Conservation (phyloP, 2,797 vertebrate genomes). For the Acrossocheilus wenchowensis region DNA sequence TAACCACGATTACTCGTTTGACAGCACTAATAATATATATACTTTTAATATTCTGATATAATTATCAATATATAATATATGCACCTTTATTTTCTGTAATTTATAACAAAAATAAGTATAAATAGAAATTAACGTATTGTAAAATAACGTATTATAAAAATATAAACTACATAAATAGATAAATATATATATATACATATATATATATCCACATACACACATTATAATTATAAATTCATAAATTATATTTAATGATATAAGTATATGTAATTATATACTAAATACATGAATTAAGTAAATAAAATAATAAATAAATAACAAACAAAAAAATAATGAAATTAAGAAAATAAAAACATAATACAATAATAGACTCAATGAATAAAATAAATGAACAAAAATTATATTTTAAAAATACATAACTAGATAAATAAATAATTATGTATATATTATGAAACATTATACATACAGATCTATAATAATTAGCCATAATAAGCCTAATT, state of each 20-base stretch:
- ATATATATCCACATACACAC: neutral
- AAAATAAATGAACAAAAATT: neutral
- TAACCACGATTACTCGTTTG: no score
- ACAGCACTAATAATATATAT: no score
- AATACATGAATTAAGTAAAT: neutral
- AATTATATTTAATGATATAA: neutral
- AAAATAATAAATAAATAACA: neutral
- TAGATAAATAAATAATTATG: neutral
- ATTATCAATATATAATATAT: no score
- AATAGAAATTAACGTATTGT: no score
- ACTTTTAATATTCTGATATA: no score
- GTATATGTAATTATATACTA: neutral
- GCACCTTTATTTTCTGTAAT: no score
- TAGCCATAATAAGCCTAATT: neutral
- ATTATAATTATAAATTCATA: neutral
- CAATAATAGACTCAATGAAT: neutral
- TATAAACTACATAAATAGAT: neutral
- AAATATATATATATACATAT: neutral
- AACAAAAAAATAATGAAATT: neutral
- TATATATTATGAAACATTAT: neutral
- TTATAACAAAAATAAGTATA: no score
- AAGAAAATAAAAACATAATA: no score
- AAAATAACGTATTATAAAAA: neutral
- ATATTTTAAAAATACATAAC: neutral
- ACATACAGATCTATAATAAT: neutral